Conservation (phyloP, 1,140 invertebrate genomes). For the Zophobas atratus region DNA sequence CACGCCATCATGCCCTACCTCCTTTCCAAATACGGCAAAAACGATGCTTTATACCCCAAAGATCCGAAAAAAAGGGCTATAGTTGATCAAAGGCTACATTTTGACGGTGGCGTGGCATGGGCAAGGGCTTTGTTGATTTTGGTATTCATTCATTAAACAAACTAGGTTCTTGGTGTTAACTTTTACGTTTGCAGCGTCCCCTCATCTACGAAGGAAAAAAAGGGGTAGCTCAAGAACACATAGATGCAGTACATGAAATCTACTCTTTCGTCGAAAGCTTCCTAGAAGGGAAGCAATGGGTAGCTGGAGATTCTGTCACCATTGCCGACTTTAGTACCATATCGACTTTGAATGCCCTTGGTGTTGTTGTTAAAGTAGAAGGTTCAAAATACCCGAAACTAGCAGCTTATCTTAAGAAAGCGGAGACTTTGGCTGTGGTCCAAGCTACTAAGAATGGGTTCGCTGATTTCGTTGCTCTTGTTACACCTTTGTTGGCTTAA, state of each 20-base stretch:
- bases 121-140: too few species aligned
- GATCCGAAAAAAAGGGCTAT: slow-evolving; percentile 71
- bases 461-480: too few species aligned
- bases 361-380: slow-evolving; percentile 44
- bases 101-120: slow-evolving; percentile 70
- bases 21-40: slow-evolving; percentile 72
- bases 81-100: slow-evolving; percentile 72
- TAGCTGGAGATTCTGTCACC: slow-evolving; percentile 67
- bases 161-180: too few species aligned
- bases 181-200: not conserved
- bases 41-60: slow-evolving; percentile 74
- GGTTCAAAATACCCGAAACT: slow-evolving; percentile 52
- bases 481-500: too few species aligned
- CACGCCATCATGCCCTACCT: slow-evolving; percentile 75
- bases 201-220: slow-evolving; percentile 51
- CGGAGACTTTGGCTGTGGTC: slow-evolving; percentile 5
- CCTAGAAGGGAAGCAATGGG: slow-evolving; percentile 61
- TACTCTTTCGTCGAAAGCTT: slow-evolving; percentile 60
- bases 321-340: slow-evolving; percentile 67
- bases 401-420: slow-evolving; percentile 44
- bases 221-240: slow-evolving; percentile 21
- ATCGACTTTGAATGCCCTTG: slow-evolving; percentile 24
- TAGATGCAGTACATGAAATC: slow-evolving; percentile 21
- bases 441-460: too few species aligned
- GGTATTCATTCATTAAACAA: too few species aligned